Evolutionary conservation across 2,888 invertebrate species (phyloP).

Genomic region (Norana najaformis): DNA sequence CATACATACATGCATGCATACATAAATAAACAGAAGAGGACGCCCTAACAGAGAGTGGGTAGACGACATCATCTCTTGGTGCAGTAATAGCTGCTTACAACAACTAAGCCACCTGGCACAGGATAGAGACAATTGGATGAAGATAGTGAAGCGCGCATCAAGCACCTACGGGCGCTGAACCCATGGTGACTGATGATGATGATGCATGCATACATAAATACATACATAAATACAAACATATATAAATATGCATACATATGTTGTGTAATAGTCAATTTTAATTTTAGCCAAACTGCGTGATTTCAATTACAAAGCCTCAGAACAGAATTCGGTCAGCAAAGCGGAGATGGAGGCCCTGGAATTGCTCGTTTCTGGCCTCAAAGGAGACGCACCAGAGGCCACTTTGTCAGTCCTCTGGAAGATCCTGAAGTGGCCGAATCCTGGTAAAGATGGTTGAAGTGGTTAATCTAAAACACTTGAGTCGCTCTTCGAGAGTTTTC

Average conservation of each 20-base stretch:
- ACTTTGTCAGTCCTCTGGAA: slow-evolving; percentile 69
- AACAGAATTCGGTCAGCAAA: slow-evolving; percentile 65
- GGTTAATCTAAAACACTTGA: background rate
- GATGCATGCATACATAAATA: background rate
- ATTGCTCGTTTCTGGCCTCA: slow-evolving; percentile 50
- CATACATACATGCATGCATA: background rate
- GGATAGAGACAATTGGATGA: no score
- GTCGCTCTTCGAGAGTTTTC: no score
- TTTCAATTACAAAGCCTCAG: slow-evolving; percentile 52
- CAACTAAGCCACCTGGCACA: no score
- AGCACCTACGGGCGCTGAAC: no score
- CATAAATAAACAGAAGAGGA: background rate
- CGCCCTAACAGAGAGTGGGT: no score
- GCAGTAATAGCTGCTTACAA: no score
- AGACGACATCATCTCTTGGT: no score
- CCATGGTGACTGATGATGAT: no score
- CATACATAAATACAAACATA: background rate
- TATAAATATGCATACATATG: background rate
- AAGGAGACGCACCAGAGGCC: slow-evolving; percentile 54
- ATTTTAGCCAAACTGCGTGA: slow-evolving; percentile 53
- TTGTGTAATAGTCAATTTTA: background rate
- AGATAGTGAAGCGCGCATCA: no score
- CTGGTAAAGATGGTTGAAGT: slow-evolving; percentile 65
- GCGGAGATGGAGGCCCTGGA: slow-evolving; percentile 66
- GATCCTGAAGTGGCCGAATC: slow-evolving; percentile 73